Conservation (phyloP, 2,888 invertebrate species). For the Caenorhabditis sp. region DNA sequence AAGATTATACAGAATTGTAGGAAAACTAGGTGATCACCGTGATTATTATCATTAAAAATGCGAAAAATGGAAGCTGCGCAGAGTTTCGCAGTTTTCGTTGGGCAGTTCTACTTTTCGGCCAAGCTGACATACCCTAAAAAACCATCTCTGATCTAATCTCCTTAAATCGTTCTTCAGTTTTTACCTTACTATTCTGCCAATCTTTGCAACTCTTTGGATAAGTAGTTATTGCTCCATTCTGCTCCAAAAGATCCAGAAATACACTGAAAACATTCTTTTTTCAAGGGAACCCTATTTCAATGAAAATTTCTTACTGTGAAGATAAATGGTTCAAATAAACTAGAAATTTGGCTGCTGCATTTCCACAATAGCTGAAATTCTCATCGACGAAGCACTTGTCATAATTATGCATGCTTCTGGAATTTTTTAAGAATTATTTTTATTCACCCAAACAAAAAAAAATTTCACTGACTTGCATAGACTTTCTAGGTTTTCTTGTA, state of each 20-base stretch:
- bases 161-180: not conserved
- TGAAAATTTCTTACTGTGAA: slow-evolving; percentile 45
- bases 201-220: slow-evolving; percentile 49
- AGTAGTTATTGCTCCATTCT: slow-evolving; percentile 25
- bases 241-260: slow-evolving; percentile 41
- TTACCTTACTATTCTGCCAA: slow-evolving; percentile 51
- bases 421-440: not conserved
- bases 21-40: not conserved
- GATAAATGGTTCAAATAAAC: slow-evolving; percentile 58
- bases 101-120: slow-evolving; percentile 40
- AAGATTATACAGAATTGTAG: not conserved
- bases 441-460: too few relatives aligned
- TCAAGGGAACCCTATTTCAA: too few relatives aligned
- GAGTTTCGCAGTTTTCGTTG: slow-evolving; percentile 45
- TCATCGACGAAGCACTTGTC: slow-evolving; percentile 64
- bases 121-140: slow-evolving; percentile 42
- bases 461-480: slow-evolving; percentile 46
- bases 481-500: slow-evolving; percentile 51
- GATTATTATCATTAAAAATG: slow-evolving; percentile 5
- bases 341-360: slow-evolving; percentile 54
- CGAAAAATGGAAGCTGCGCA: slow-evolving; percentile 28
- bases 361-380: slow-evolving; percentile 58
- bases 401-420: slow-evolving; percentile 55
- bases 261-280: slow-evolving; percentile 26
- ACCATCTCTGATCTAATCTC: not conserved